phyloP scores from a whole-genome alignment of 2,797 vertebrate species.

The Pseudocheirus occidentalis region DNA sequence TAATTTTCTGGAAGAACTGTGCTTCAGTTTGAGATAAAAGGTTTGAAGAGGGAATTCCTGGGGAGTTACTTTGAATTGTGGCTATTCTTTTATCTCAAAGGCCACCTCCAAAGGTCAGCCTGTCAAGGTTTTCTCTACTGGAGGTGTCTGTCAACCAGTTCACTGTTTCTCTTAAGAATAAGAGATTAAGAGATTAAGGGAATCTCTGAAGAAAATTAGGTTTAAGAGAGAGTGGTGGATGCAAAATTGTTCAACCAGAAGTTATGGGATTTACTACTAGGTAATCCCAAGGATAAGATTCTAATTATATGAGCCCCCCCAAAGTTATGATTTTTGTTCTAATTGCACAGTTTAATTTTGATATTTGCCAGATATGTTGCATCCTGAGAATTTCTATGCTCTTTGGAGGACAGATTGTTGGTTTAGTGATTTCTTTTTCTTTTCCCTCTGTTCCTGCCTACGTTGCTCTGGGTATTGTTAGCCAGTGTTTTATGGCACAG shows the following conservation, averaged over 20 bases:
- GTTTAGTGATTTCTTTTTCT: conserved; percentile 12
- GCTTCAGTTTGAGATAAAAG: conserved; percentile 6
- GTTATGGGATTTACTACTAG: not conserved
- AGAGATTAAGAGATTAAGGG: not conserved
- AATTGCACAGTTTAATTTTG: not conserved
- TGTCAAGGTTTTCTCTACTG: not conserved
- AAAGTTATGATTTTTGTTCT: conserved; percentile 23
- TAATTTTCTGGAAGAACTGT: conserved; percentile 1
- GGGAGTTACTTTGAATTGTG: not conserved
- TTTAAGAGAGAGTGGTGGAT: not conserved
- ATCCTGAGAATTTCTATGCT: conserved; percentile 24
- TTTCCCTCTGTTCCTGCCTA: not conserved
- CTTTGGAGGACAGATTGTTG: not conserved
- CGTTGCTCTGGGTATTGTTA: not conserved
- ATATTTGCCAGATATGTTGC: not conserved
- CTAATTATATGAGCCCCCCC: conserved; percentile 23
- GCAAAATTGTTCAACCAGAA: not conserved
- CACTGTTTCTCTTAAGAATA: not conserved
- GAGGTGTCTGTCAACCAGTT: not conserved
- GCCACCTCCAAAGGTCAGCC: not conserved
- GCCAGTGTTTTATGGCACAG: not conserved
- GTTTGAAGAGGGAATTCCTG: conserved; percentile 1
- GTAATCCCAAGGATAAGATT: conserved; percentile 12
- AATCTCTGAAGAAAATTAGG: conserved; percentile 12
- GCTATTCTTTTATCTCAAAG: not conserved